These are phyloP conservation scores for Sebastes flavidus DNA, from an alignment of 2,797 vertebrate genomes.

Conservation along the genomic window DNA sequence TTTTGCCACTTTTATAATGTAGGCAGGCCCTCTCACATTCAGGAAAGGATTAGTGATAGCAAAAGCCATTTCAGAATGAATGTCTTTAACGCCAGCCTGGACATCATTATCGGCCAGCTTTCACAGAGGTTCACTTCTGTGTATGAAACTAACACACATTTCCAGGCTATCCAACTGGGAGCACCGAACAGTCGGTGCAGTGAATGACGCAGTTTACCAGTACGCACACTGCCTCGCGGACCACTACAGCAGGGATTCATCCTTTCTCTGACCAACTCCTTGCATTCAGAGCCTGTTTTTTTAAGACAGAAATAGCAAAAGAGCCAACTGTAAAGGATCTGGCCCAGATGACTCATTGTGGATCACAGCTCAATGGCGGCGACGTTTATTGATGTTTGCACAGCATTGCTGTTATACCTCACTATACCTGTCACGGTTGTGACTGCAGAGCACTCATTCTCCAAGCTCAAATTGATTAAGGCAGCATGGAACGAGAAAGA, in stretches of 20 bases:
- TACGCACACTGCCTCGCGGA: too few species aligned
- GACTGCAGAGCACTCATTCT: background rate
- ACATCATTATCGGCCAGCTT: background rate
- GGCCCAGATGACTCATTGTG: too few species aligned
- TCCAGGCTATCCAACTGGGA: too few species aligned
- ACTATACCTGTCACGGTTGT: background rate
- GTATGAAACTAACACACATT: background rate
- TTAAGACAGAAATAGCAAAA: too few species aligned
- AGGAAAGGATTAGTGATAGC: background rate
- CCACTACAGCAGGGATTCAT: too few species aligned
- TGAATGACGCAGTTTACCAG: too few species aligned
- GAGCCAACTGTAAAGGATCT: background rate
- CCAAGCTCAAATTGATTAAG: background rate
- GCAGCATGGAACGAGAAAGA: too few species aligned
- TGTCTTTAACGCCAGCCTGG: background rate
- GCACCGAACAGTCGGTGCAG: too few species aligned
- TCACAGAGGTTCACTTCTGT: background rate
- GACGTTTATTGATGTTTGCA: background rate
- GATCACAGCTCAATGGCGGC: background rate
- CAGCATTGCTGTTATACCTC: background rate
- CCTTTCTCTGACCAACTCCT: too few species aligned
- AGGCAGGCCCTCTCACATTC: too few species aligned
- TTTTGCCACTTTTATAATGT: too few species aligned
- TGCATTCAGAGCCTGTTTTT: too few species aligned
- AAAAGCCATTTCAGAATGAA: background rate